Percentiles rank a stretch among this genome's conserved stretches.
Conservation (phyloP, 1,140 invertebrate species). For the Drosophila navojoa region DNA sequence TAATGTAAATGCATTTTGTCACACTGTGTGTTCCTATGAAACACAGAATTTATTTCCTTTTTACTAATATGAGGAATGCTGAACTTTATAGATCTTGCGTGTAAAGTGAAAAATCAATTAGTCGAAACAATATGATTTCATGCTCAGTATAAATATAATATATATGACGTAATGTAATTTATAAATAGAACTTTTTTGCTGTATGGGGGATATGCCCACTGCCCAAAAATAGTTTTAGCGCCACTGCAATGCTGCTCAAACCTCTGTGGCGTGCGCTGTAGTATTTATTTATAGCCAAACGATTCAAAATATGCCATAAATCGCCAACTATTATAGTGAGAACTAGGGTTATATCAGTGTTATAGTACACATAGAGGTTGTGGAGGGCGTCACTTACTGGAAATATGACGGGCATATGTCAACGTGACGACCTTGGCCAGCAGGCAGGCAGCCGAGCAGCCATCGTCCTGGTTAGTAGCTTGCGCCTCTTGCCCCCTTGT, state of each 20-base stretch:
- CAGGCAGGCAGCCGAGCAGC: conserved; percentile 21
- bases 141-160: background rate
- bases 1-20: too few relatives aligned
- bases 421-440: conserved; percentile 45
- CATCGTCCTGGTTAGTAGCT: conserved; percentile 41
- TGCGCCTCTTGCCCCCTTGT: background rate
- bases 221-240: conserved; percentile 14
- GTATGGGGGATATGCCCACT: background rate
- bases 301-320: conserved; percentile 18
- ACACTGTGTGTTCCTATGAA: too few relatives aligned
- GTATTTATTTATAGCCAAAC: conserved; percentile 32
- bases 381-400: conserved; percentile 32
- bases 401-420: conserved; percentile 44
- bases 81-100: too few relatives aligned
- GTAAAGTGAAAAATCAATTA: too few relatives aligned
- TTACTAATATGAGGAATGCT: too few relatives aligned
- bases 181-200: background rate
- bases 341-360: background rate
- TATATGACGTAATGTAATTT: background rate
- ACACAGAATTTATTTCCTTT: too few relatives aligned
- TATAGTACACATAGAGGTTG: background rate
- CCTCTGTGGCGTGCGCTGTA: conserved; percentile 21
- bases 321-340: conserved; percentile 7
- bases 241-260: conserved; percentile 8
- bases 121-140: too few relatives aligned